Base-by-base conservation (phyloP, 2,888 invertebrate genomes). In the Elmis aenea region DNA sequence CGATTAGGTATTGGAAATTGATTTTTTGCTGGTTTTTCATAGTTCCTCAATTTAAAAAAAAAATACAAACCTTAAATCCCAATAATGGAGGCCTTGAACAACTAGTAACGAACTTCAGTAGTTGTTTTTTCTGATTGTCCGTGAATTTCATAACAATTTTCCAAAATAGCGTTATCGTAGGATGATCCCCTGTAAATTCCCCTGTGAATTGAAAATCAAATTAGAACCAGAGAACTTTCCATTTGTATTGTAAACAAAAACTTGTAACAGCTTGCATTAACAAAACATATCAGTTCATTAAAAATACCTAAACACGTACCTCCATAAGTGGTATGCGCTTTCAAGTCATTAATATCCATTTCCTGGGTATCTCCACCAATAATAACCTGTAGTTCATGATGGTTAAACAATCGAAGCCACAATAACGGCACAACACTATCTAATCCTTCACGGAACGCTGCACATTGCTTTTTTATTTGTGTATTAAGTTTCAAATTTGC, bases 21-120 rank as follows among this genome's bases (percentile, higher is more conserved):
- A n/a, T n/a, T n/a, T n/a, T n/a, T n/a, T n/a, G n/a, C n/a, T n/a
- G n/a, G n/a, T n/a, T n/a, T n/a, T n/a, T n/a, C n/a, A n/a, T n/a
- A 32, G 23, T 31, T 25, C 2, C 11, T 25, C 8, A 2, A 15
- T 6, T 23, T 33, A 26, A 29, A 39, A 8, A 1, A 11, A 1
- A 8, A 18, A 18, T 24, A 25, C 14, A 57, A 64, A 92, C 94
- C 79, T 92, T 94, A 62, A 99, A 99, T 2, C 99, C 99, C 22
- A 99, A 72, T 13, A 99, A 73, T 0, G 99, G 99, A 2, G 97
- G 94, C 39, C 96, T 71, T 0, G 97, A 97, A 62, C 97, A 97
- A 62, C 95, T 94, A 2, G 99, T 99, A 23, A 97, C 96, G 70
- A 99, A 99, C 70, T 95, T 95, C 5, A 99, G 73, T 32, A 99